Conservation (phyloP, 2,113 vertebrate genomes). For the Mesembrinibis cayennensis region DNA sequence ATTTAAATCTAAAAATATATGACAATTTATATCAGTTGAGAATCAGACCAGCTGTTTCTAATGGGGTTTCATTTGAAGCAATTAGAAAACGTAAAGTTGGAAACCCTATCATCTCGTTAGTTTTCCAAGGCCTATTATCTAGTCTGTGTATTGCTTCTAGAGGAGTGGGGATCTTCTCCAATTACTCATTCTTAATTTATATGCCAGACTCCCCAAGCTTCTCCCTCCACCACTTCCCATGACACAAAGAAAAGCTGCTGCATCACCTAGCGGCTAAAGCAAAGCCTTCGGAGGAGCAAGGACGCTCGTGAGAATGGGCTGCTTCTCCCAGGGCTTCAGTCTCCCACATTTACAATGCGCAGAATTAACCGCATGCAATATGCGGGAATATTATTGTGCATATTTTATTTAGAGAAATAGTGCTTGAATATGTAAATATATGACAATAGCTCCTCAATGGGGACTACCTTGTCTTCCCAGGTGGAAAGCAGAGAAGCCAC, state of each 20-base stretch:
- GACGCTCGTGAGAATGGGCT: neutral
- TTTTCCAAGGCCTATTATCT: constrained; percentile 51
- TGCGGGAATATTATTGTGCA: too few relatives aligned
- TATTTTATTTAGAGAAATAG: neutral
- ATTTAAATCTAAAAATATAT: constrained; percentile 51
- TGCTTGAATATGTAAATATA: neutral
- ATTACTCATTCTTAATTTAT: constrained; percentile 56
- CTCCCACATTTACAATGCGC: neutral
- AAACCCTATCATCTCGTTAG: constrained; percentile 47
- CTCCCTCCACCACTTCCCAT: neutral
- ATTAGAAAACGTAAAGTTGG: constrained; percentile 53
- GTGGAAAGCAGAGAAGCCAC: neutral
- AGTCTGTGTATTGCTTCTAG: constrained; percentile 1
- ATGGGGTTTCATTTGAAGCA: constrained; percentile 53
- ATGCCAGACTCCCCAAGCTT: neutral
- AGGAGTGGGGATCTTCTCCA: constrained; percentile 31
- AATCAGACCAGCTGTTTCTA: constrained; percentile 51
- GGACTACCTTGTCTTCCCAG: neutral
- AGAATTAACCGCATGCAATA: neutral
- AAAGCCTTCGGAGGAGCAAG: neutral
- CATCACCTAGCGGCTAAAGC: constrained; percentile 5
- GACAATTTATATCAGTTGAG: constrained; percentile 20
- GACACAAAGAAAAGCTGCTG: constrained; percentile 16
- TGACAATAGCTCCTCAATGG: neutral
- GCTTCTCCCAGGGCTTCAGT: neutral